Evolutionary conservation across 1,140 invertebrate genomes (phyloP).

Genomic region (Muscidifurax raptorellus): DNA sequence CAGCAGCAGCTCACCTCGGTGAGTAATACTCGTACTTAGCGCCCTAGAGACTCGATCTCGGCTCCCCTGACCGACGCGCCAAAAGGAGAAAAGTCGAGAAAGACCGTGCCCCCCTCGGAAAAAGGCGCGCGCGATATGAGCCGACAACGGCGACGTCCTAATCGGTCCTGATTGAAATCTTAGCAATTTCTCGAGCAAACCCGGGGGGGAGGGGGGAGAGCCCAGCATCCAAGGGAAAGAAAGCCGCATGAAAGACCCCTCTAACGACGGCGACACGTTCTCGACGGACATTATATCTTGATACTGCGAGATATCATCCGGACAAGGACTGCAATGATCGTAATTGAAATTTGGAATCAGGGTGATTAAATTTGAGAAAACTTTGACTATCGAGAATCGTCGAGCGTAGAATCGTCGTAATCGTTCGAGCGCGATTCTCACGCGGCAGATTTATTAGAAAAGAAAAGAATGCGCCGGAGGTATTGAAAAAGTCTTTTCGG

Average conservation of each 20-base stretch:
- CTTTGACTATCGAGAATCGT: too few relatives aligned
- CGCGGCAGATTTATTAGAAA: too few relatives aligned
- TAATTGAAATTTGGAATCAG: too few relatives aligned
- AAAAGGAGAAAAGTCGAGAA: neutral
- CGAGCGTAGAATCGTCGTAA: too few relatives aligned
- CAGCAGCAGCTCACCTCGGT: neutral
- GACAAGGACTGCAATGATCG: too few relatives aligned
- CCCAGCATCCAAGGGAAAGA: too few relatives aligned
- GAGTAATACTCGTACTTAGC: neutral
- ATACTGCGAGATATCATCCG: neutral
- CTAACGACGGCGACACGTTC: neutral
- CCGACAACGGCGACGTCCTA: constrained; percentile 48
- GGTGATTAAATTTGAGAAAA: too few relatives aligned
- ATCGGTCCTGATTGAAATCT: constrained; percentile 67
- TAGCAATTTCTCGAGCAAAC: constrained; percentile 58
- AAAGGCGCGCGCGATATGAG: constrained; percentile 7
- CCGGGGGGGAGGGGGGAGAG: too few relatives aligned
- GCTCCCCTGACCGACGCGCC: neutral
- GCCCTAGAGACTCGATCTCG: neutral
- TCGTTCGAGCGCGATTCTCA: too few relatives aligned
- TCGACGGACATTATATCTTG: neutral
- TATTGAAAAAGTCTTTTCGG: neutral
- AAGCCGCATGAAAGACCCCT: too few relatives aligned
- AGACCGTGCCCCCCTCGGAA: neutral
- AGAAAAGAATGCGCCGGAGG: neutral